Conservation (phyloP, 2,797 vertebrate genomes). For the Pangasius sanitwongsei region DNA sequence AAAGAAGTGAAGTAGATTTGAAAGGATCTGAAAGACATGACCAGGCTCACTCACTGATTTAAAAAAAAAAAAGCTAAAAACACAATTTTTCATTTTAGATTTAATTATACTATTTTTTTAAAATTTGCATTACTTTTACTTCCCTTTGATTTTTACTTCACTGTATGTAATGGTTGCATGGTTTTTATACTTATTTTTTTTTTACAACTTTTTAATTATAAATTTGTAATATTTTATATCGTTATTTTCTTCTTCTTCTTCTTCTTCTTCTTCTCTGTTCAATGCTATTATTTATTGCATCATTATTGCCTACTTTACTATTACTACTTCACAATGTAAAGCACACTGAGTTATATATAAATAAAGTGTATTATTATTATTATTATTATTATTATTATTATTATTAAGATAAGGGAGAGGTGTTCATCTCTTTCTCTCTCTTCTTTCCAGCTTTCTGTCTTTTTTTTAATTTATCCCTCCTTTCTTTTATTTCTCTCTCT, state of each 20-base stretch:
- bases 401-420: not conserved
- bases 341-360: not conserved
- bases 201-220: not conserved
- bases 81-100: too few species aligned
- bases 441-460: constrained; percentile 44
- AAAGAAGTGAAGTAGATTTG: too few species aligned
- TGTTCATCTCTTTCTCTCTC: not conserved
- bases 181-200: not conserved
- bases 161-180: too few species aligned
- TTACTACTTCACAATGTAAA: not conserved
- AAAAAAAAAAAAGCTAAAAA: too few species aligned
- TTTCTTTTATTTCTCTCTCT: not conserved
- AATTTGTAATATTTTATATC: too few species aligned
- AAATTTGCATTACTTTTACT: not conserved
- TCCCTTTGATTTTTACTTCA: not conserved
- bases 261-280: not conserved
- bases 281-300: not conserved
- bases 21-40: too few species aligned
- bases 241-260: not conserved
- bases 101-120: too few species aligned
- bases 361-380: not conserved
- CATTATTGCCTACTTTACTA: not conserved
- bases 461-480: constrained; percentile 61
- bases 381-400: constrained; percentile 3
- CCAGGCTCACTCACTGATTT: too few species aligned